Evolutionary conservation across 2,888 invertebrate species (phyloP).

Genomic region (Trilocha varians): DNA sequence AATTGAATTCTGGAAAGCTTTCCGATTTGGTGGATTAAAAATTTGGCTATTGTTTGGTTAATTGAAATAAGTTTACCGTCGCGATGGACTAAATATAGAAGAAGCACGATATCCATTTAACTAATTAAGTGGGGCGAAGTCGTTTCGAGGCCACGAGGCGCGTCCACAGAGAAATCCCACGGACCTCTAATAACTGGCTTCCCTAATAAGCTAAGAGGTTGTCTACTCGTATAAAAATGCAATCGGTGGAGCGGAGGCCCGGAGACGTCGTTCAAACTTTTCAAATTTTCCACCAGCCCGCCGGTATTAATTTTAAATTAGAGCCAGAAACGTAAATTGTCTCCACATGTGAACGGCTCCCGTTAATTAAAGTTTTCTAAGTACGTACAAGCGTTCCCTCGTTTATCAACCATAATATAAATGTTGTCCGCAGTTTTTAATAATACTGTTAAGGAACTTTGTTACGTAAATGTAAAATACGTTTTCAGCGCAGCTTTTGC

Average conservation of each 20-base stretch:
- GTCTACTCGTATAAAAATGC: conserved; percentile 67
- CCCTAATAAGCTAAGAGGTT: conserved; percentile 69
- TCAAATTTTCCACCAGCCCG: conserved; percentile 64
- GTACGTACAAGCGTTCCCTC: conserved; percentile 4
- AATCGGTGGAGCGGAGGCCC: conserved; percentile 53
- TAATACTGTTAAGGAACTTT: no score
- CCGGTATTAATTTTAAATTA: conserved; percentile 66
- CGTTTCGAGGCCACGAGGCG: conserved; percentile 36
- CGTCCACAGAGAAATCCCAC: conserved; percentile 55
- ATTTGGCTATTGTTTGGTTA: conserved; percentile 24
- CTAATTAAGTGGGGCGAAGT: conserved; percentile 60
- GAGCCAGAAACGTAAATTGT: conserved; percentile 49
- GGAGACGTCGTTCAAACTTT: conserved; percentile 66
- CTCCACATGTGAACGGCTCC: conserved; percentile 47
- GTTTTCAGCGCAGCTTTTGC: no score
- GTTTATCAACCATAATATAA: no score
- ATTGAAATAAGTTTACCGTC: conserved; percentile 40
- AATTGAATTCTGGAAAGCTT: conserved; percentile 47
- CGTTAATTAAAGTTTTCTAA: conserved; percentile 48
- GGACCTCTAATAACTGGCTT: conserved; percentile 60
- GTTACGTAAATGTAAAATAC: no score
- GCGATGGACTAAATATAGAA: conserved; percentile 34
- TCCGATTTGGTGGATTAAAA: conserved; percentile 44
- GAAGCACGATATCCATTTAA: conserved; percentile 55
- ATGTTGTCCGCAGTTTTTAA: no score